Evolutionary conservation across 2,113 vertebrate species (phyloP).

Genomic region (Calyptomena viridis): DNA sequence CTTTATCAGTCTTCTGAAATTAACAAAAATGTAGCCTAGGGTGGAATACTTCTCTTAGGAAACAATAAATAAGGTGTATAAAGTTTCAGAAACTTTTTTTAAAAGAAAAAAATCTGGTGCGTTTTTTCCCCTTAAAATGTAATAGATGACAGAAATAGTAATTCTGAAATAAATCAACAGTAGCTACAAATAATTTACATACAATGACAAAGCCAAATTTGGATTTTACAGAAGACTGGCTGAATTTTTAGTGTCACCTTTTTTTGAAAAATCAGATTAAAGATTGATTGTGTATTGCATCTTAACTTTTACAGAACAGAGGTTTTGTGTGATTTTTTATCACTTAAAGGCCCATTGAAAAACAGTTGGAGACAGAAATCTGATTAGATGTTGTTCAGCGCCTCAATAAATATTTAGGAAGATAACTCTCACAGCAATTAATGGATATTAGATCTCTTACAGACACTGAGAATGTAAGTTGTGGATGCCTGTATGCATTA

Average conservation of each 20-base stretch:
- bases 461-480: background rate
- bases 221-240: background rate
- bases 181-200: background rate
- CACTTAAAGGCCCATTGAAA: background rate
- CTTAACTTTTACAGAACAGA: background rate
- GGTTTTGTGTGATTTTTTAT: background rate
- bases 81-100: background rate
- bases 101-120: background rate
- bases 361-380: background rate
- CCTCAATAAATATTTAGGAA: background rate
- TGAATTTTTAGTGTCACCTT: background rate
- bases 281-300: background rate
- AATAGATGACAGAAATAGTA: background rate
- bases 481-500: background rate
- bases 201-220: background rate
- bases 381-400: background rate
- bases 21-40: background rate
- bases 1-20: background rate
- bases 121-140: background rate
- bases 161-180: background rate
- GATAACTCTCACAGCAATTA: background rate
- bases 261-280: background rate
- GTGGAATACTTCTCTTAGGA: background rate
- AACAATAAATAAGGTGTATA: background rate
- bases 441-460: background rate